Evolutionary conservation across 2,113 vertebrate genomes (phyloP).

Genomic region (Hydrolagus affinis): DNA sequence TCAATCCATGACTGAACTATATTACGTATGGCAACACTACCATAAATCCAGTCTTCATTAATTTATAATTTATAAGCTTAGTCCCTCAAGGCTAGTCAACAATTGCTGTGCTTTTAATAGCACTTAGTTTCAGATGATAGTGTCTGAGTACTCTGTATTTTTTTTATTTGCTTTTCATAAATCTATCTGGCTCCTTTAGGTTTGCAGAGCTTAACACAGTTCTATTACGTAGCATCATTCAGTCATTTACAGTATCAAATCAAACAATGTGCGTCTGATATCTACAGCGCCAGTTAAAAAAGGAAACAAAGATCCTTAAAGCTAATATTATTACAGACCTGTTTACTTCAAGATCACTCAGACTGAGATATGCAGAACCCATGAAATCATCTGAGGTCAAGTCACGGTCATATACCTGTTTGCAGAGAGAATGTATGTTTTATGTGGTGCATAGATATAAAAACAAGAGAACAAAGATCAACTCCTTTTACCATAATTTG

Average conservation of each 20-base stretch:
- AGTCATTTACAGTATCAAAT: neutral
- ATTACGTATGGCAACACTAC: neutral
- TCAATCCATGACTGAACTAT: neutral
- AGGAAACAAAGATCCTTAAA: neutral
- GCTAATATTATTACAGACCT: conserved; percentile 55
- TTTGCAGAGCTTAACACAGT: neutral
- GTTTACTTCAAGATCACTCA: conserved; percentile 72
- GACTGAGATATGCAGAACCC: conserved; percentile 65
- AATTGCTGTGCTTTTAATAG: conserved; percentile 25
- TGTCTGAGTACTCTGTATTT: neutral
- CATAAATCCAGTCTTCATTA: conserved; percentile 21
- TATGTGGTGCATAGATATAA: neutral
- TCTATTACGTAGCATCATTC: neutral
- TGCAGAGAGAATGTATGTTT: neutral
- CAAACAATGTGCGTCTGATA: neutral
- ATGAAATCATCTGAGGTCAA: conserved; percentile 86
- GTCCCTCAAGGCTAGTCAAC: neutral
- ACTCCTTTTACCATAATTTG: neutral
- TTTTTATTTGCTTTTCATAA: conserved; percentile 15
- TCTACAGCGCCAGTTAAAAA: neutral
- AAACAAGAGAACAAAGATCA: neutral
- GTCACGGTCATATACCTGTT: conserved; percentile 86
- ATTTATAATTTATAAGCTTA: conserved; percentile 25
- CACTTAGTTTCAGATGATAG: neutral
- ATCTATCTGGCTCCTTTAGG: neutral